A percentile compares a stretch with the other conserved stretches of the same genome.
Evolutionary conservation across 2,113 vertebrate genomes (phyloP).

Genomic region (Scatophagus argus): DNA sequence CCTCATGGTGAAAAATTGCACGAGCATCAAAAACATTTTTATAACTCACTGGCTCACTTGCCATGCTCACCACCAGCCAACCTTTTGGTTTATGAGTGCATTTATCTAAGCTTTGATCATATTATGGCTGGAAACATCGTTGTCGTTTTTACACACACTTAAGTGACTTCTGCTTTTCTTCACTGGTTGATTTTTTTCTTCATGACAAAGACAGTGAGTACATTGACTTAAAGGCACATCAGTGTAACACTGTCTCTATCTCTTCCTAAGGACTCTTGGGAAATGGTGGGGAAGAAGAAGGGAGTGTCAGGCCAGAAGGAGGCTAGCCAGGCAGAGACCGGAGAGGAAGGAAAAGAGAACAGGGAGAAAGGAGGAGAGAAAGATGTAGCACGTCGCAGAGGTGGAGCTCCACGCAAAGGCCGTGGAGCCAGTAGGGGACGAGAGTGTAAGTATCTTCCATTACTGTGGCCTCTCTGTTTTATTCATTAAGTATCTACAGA

Average conservation of each 20-base stretch:
- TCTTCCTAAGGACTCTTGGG: conserved; percentile 92
- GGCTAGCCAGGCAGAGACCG: conserved; percentile 87
- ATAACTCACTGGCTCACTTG: background rate
- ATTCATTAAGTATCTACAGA: background rate
- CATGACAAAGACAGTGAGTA: background rate
- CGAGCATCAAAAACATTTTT: background rate
- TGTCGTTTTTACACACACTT: background rate
- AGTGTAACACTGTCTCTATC: conserved; percentile 8
- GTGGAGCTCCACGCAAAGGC: conserved; percentile 88
- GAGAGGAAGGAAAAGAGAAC: conserved; percentile 95
- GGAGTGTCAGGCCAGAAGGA: conserved; percentile 96
- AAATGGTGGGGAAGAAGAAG: conserved; percentile 99
- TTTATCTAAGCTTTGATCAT: background rate
- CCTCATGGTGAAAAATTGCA: background rate
- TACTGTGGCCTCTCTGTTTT: background rate
- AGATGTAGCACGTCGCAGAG: conserved; percentile 92
- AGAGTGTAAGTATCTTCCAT: conserved; percentile 88
- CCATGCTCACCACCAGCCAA: background rate
- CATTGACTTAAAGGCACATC: background rate
- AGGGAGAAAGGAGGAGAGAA: conserved; percentile 90
- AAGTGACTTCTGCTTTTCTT: background rate
- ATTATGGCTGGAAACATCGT: background rate
- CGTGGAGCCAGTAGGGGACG: conserved; percentile 93
- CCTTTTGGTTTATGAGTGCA: background rate
- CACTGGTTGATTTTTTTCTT: background rate